Evolutionary conservation across 2,113 vertebrate species (phyloP).

Genomic region (Catharus bicknelli): DNA sequence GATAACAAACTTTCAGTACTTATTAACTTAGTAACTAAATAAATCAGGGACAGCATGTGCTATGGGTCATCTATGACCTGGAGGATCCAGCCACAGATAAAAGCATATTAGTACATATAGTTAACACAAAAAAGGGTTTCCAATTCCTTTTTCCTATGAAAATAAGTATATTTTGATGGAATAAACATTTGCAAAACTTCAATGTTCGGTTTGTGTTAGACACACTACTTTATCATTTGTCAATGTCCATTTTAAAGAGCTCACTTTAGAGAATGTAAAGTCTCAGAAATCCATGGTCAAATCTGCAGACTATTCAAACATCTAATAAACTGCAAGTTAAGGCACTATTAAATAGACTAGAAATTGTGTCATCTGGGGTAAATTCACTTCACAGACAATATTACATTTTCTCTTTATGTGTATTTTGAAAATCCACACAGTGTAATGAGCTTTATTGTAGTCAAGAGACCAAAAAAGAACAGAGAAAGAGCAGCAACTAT

Average conservation of each 20-base stretch:
- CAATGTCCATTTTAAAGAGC: accelerated
- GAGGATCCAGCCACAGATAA: not conserved
- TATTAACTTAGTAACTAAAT: not conserved
- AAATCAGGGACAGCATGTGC: not conserved
- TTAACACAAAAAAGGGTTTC: not conserved
- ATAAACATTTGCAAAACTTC: not conserved
- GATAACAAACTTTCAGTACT: not conserved
- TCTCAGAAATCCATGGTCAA: not conserved
- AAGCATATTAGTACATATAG: not conserved
- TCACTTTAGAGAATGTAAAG: not conserved
- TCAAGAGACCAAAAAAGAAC: not conserved
- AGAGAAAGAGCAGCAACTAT: not conserved
- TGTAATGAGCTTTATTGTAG: slow-evolving; percentile 5
- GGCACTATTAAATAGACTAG: not conserved
- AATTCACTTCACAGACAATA: not conserved
- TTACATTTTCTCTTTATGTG: not conserved
- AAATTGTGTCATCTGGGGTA: not conserved
- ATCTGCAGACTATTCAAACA: not conserved
- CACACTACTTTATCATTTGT: not conserved
- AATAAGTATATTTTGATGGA: not conserved
- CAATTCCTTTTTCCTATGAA: not conserved
- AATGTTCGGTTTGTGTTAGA: not conserved
- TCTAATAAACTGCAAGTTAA: not conserved
- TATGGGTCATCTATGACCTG: not conserved
- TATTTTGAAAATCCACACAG: not conserved